Percentiles rank a stretch among this genome's conserved stretches.
Evolutionary conservation across 2,888 invertebrate genomes (phyloP).

Genomic region (Deladenus siricidicola): DNA sequence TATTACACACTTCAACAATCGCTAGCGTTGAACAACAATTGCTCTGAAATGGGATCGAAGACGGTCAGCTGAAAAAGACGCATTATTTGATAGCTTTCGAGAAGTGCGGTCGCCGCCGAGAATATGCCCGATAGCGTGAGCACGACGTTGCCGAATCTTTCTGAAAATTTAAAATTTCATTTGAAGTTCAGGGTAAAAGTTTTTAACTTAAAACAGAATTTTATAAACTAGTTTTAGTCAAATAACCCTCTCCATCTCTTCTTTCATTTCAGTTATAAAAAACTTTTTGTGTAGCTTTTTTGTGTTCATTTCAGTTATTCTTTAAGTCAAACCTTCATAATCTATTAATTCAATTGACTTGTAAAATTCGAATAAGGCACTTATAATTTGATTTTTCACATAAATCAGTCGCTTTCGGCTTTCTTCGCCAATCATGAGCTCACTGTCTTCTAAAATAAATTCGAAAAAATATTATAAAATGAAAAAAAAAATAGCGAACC

Average conservation of each 20-base stretch:
- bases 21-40: conserved; percentile 50
- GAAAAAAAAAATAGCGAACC: conserved; percentile 4
- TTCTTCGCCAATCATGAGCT: background rate
- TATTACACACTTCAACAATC: too few relatives aligned
- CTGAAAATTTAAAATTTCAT: conserved; percentile 16
- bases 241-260: background rate
- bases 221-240: background rate
- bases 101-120: conserved; percentile 14
- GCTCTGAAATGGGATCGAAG: conserved; percentile 50
- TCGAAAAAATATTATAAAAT: background rate
- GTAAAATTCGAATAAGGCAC: conserved; percentile 32
- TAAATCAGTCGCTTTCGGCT: background rate
- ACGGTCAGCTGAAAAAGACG: conserved; percentile 43
- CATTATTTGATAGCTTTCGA: conserved; percentile 34
- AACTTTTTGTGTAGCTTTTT: too few relatives aligned
- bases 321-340: conserved; percentile 18
- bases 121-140: conserved; percentile 34
- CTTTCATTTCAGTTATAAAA: too few relatives aligned
- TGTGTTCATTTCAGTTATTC: too few relatives aligned
- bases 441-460: background rate
- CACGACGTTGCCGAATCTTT: conserved; percentile 33
- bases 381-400: conserved; percentile 15
- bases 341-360: conserved; percentile 18
- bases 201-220: too few relatives aligned
- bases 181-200: background rate